These are phyloP conservation scores for Melitaea athalia DNA, from an alignment of 2,888 invertebrate genomes.

Conservation along the genomic window DNA sequence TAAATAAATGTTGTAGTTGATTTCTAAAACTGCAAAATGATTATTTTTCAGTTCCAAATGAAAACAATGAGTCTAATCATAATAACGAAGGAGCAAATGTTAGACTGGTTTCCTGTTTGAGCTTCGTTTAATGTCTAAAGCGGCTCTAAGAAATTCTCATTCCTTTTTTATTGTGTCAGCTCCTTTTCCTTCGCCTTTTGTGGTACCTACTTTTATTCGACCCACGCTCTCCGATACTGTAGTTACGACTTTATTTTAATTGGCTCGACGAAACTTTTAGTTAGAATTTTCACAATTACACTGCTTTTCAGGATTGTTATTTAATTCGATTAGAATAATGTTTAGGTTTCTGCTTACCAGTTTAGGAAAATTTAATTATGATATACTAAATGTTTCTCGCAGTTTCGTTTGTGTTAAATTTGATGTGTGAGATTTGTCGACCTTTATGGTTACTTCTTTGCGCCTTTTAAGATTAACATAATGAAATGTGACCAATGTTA, in stretches of 20 bases:
- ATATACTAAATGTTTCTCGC: not conserved
- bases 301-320: slow-evolving; percentile 11
- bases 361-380: not conserved
- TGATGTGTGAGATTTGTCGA: no score
- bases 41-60: slow-evolving; percentile 50
- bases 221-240: slow-evolving; percentile 41
- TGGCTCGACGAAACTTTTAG: slow-evolving; percentile 30
- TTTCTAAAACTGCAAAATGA: slow-evolving; percentile 14
- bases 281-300: slow-evolving; percentile 18
- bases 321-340: slow-evolving; percentile 5
- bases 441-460: not conserved
- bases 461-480: no score
- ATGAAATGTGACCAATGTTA: no score
- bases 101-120: slow-evolving; percentile 24
- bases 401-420: no score
- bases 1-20: not conserved
- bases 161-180: slow-evolving; percentile 51
- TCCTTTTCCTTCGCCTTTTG: slow-evolving; percentile 38
- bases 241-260: slow-evolving; percentile 35
- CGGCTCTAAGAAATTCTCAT: slow-evolving; percentile 47
- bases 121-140: slow-evolving; percentile 37
- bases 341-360: not conserved
- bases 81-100: slow-evolving; percentile 48
- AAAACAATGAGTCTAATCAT: slow-evolving; percentile 62
- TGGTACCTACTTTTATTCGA: slow-evolving; percentile 48